phyloP scores from a whole-genome alignment of 2,113 vertebrate species.

The Heterotis niloticus region DNA sequence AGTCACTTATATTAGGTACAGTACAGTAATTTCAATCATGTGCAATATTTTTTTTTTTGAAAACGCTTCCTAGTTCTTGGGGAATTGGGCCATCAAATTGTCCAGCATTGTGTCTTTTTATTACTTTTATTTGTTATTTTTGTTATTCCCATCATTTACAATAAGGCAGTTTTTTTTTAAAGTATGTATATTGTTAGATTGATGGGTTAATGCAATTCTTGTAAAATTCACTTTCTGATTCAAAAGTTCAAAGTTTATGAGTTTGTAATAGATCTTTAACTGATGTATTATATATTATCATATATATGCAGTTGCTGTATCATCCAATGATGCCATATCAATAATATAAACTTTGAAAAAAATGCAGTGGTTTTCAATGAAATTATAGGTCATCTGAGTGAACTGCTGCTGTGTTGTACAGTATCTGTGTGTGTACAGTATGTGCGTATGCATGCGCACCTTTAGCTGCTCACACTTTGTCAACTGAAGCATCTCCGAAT shows the following conservation, averaged over 20 bases:
- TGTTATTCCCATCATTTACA: not conserved
- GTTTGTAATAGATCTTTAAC: not conserved
- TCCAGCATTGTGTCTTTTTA: not conserved
- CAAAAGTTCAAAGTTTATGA: no score
- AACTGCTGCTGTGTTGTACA: not conserved
- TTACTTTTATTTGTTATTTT: not conserved
- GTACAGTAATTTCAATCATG: not conserved
- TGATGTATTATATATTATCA: not conserved
- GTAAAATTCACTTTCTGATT: no score
- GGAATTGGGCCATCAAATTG: not conserved
- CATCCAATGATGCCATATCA: not conserved
- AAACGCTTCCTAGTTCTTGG: conserved; percentile 1
- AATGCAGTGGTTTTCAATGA: not conserved
- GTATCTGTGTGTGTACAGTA: not conserved
- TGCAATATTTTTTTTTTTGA: conserved; percentile 16
- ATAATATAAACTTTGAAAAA: not conserved
- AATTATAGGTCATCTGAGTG: not conserved
- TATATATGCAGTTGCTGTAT: not conserved
- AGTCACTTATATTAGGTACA: not conserved
- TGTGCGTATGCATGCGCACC: no score
- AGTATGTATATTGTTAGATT: no score
- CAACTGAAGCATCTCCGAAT: no score
- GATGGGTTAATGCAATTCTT: no score
- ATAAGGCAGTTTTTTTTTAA: no score
- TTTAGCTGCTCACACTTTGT: not conserved